These are phyloP conservation scores for Habrosyne pyritoides DNA, from an alignment of 2,888 invertebrate genomes.

Conservation along the genomic window DNA sequence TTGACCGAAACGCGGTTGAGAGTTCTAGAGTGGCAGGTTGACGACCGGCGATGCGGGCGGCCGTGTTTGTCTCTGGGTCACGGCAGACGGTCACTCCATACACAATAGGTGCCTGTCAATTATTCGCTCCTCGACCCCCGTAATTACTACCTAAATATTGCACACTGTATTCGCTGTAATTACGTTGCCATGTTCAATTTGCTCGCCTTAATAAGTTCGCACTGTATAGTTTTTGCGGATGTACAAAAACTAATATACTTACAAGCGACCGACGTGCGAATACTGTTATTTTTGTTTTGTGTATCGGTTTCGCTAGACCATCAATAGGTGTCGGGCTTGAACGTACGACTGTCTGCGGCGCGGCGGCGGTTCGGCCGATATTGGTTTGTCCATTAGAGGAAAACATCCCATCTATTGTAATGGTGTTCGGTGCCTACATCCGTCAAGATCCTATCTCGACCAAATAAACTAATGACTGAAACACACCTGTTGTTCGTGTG, in stretches of 20 bases:
- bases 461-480: slow-evolving; percentile 76
- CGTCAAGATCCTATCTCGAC: slow-evolving; percentile 77
- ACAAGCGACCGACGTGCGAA: slow-evolving; percentile 58
- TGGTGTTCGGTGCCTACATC: slow-evolving; percentile 69
- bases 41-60: slow-evolving; percentile 22
- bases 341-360: slow-evolving; percentile 16
- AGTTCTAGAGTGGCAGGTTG: slow-evolving; percentile 34
- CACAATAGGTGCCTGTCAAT: slow-evolving; percentile 52
- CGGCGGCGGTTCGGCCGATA: slow-evolving; percentile 42
- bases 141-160: slow-evolving; percentile 68
- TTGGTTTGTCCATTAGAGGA: slow-evolving; percentile 71
- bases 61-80: slow-evolving; percentile 43
- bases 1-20: slow-evolving; percentile 52
- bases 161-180: slow-evolving; percentile 57
- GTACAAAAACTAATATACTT: slow-evolving; percentile 59
- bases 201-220: slow-evolving; percentile 67
- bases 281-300: slow-evolving; percentile 77
- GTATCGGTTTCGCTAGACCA: slow-evolving; percentile 67
- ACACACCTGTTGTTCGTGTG: slow-evolving; percentile 66
- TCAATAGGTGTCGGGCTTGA: slow-evolving; percentile 55
- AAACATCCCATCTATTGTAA: slow-evolving; percentile 72
- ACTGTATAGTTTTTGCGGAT: slow-evolving; percentile 58
- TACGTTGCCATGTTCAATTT: slow-evolving; percentile 70
- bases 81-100: slow-evolving; percentile 34
- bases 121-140: slow-evolving; percentile 49